Evolutionary conservation across 1,140 invertebrate species (phyloP).

Genomic region (Leptinotarsa lineolata): DNA sequence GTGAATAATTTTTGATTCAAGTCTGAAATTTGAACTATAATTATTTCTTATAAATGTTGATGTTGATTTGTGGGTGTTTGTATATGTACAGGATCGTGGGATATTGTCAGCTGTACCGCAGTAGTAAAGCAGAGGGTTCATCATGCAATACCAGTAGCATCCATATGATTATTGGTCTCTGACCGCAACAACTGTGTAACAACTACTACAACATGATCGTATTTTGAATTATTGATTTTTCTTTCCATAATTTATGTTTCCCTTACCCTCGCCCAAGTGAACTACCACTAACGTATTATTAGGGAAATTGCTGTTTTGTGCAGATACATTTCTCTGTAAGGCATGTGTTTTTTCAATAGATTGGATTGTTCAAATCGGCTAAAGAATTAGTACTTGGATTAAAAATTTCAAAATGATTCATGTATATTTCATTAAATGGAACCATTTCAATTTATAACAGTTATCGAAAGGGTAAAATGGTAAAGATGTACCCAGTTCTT

Average conservation of each 20-base stretch:
- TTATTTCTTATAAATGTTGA: conserved; percentile 16
- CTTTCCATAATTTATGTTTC: conserved; percentile 25
- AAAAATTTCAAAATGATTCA: too few relatives aligned
- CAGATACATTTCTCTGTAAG: conserved; percentile 14
- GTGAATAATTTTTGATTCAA: neutral
- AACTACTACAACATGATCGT: conserved; percentile 39
- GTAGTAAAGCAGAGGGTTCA: conserved; percentile 8
- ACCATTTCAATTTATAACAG: too few relatives aligned
- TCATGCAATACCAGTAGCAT: conserved; percentile 28
- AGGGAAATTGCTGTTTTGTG: conserved; percentile 23
- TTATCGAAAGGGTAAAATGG: too few relatives aligned
- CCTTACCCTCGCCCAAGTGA: conserved; percentile 5
- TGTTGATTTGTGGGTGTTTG: conserved; percentile 29
- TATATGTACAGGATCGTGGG: conserved; percentile 29
- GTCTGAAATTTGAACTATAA: conserved; percentile 1
- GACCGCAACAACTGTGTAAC: conserved; percentile 40
- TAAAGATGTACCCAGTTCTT: too few relatives aligned
- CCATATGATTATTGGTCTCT: conserved; percentile 36
- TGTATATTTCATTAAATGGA: too few relatives aligned
- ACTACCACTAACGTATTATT: conserved; percentile 8
- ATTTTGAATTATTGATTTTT: conserved; percentile 33
- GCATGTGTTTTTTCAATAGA: neutral
- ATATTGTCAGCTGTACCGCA: conserved; percentile 16
- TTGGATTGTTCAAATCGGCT: too few relatives aligned
- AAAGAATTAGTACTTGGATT: too few relatives aligned